These are phyloP conservation scores for Hemistola chrysoprasaria DNA, from an alignment of 2,888 invertebrate species.

Conservation along the genomic window DNA sequence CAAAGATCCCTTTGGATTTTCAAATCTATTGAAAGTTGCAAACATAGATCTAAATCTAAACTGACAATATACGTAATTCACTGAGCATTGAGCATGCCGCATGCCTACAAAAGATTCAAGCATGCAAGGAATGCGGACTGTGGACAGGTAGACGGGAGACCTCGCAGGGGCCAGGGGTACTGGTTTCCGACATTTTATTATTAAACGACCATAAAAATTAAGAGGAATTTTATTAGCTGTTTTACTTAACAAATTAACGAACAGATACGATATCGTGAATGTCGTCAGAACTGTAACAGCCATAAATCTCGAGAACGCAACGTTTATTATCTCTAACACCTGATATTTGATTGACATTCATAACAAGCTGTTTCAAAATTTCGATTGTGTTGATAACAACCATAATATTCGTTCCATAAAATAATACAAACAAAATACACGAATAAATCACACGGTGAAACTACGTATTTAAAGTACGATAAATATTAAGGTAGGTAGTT, in stretches of 20 bases:
- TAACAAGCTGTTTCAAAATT: conserved; percentile 5
- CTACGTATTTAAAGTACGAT: conserved; percentile 18
- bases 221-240: conserved; percentile 26
- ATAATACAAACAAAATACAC: conserved; percentile 3
- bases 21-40: conserved; percentile 8
- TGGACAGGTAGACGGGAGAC: conserved; percentile 42
- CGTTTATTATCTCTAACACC: conserved; percentile 11
- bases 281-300: conserved; percentile 16
- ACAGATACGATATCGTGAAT: conserved; percentile 14
- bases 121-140: conserved; percentile 42
- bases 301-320: conserved; percentile 10
- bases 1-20: conserved; percentile 15
- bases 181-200: conserved; percentile 26
- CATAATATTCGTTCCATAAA: conserved; percentile 6
- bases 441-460: conserved; percentile 7
- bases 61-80: conserved; percentile 15
- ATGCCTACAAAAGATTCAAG: conserved; percentile 22
- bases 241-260: conserved; percentile 27
- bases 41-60: conserved; percentile 11
- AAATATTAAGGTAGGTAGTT: conserved; percentile 23
- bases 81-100: conserved; percentile 4
- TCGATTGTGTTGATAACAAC: conserved; percentile 11
- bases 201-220: conserved; percentile 29
- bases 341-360: conserved; percentile 9
- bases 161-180: conserved; percentile 18